A percentile compares a stretch with the other conserved stretches of the same genome.
These are phyloP conservation scores for Megaleporinus macrocephalus DNA, from an alignment of 2,113 vertebrate species.

Conservation along the genomic window DNA sequence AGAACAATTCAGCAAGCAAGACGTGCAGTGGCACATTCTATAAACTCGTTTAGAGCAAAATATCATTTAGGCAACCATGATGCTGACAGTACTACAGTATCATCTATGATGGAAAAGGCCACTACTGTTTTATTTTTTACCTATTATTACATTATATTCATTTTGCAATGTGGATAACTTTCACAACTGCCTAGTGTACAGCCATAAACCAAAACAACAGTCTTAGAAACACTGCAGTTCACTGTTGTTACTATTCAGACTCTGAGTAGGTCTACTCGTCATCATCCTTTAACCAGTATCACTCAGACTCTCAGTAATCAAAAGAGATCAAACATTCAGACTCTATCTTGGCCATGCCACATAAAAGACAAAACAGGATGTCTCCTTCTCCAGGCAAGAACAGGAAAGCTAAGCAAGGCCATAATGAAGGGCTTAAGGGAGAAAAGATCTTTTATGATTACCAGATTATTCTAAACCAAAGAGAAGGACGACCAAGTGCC, in stretches of 20 bases:
- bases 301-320: conserved; percentile 5
- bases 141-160: no score
- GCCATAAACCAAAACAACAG: background rate
- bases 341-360: background rate
- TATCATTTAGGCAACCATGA: no score
- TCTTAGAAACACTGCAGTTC: background rate
- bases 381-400: background rate
- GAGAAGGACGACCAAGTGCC: background rate
- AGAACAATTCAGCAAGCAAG: no score
- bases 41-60: no score
- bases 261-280: conserved; percentile 5
- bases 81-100: no score
- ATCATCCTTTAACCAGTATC: conserved; percentile 19
- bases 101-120: no score
- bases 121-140: no score
- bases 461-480: conserved; percentile 11
- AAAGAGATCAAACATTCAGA: conserved; percentile 12
- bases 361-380: background rate
- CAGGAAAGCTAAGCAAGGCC: conserved; percentile 4
- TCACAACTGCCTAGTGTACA: no score
- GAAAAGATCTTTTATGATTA: background rate
- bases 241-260: background rate
- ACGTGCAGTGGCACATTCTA: no score
- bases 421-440: background rate
- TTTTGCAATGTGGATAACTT: no score